phyloP scores from a whole-genome alignment of 1,140 invertebrate genomes.

The Marisa cornuarietis region DNA sequence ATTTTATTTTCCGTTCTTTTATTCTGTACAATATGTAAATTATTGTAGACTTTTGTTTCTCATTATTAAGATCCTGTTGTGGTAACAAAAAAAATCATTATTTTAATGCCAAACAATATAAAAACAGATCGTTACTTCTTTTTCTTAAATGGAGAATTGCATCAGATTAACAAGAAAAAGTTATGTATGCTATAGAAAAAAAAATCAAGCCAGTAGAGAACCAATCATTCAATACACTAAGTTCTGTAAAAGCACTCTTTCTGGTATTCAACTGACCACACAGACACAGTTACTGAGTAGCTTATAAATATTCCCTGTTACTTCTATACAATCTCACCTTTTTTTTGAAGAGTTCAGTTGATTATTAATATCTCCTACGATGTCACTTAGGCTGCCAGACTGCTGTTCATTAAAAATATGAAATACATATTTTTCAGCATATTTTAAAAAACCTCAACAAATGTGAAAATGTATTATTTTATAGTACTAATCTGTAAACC shows the following conservation, averaged over 20 bases:
- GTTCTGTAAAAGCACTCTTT: neutral
- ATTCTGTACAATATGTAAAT: neutral
- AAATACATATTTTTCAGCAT: neutral
- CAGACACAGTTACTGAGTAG: neutral
- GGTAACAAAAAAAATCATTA: neutral
- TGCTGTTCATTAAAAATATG: slow-evolving; percentile 26
- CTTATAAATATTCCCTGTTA: neutral
- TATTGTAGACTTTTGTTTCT: neutral
- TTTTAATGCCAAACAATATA: neutral
- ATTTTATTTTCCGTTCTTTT: neutral
- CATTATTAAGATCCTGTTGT: neutral
- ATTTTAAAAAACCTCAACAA: neutral
- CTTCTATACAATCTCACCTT: slow-evolving; percentile 12
- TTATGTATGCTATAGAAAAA: neutral
- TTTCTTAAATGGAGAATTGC: no score
- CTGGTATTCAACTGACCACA: neutral
- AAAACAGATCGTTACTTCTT: no score
- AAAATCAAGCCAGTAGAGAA: neutral
- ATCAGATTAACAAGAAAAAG: no score
- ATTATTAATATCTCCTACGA: slow-evolving; percentile 26
- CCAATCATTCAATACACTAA: neutral
- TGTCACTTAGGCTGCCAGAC: slow-evolving; percentile 17
- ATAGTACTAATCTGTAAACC: no score
- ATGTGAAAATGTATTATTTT: neutral
- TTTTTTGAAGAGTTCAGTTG: slow-evolving; percentile 29